Evolutionary conservation across 2,888 invertebrate species (phyloP).

Genomic region (Amorpha juglandis): DNA sequence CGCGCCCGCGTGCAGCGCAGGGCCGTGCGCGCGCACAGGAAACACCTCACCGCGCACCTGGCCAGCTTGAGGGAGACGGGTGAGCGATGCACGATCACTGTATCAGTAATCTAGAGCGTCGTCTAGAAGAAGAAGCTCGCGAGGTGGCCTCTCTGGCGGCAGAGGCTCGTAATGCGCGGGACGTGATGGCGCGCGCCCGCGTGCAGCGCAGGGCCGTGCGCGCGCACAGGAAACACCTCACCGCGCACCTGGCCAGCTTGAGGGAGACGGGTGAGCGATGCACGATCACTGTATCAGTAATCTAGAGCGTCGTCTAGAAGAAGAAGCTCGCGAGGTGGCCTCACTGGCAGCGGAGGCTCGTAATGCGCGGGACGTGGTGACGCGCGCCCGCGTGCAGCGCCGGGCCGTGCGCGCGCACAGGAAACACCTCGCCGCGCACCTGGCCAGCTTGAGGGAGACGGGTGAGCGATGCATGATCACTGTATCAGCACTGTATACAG

Average conservation of each 20-base stretch:
- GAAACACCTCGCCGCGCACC: slow-evolving; percentile 55
- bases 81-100: slow-evolving; percentile 33
- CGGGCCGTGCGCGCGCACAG: slow-evolving; percentile 62
- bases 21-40: slow-evolving; percentile 60
- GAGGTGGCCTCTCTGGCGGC: slow-evolving; percentile 71
- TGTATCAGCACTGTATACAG: neutral
- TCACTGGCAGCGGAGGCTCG: slow-evolving; percentile 71
- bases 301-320: slow-evolving; percentile 67
- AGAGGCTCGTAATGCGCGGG: slow-evolving; percentile 71
- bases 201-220: slow-evolving; percentile 66
- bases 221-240: slow-evolving; percentile 54
- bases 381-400: slow-evolving; percentile 63
- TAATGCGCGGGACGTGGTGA: slow-evolving; percentile 66
- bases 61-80: slow-evolving; percentile 63
- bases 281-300: slow-evolving; percentile 48
- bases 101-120: slow-evolving; percentile 68
- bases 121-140: slow-evolving; percentile 68
- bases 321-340: slow-evolving; percentile 70
- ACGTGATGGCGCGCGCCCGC: slow-evolving; percentile 61
- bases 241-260: slow-evolving; percentile 56
- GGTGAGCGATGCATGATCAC: slow-evolving; percentile 45
- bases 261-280: slow-evolving; percentile 60
- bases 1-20: slow-evolving; percentile 65
- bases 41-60: slow-evolving; percentile 57
- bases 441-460: slow-evolving; percentile 60